Percentiles rank a stretch among this genome's conserved stretches.
Evolutionary conservation across 2,797 vertebrate species (phyloP).

Genomic region (Sebastes vulpes): DNA sequence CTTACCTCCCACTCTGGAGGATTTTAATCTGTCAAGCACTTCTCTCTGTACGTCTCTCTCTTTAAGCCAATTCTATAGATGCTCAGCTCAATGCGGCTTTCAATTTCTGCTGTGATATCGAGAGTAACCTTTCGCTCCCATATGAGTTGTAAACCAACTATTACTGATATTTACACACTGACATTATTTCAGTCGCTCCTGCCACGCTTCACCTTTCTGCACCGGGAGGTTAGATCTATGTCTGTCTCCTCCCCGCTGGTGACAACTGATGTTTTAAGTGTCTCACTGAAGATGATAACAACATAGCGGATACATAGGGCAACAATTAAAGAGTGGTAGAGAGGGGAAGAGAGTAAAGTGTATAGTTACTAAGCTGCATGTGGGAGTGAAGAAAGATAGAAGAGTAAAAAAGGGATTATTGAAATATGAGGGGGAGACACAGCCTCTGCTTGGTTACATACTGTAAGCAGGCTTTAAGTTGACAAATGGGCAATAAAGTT

Average conservation of each 20-base stretch:
- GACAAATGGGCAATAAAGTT: neutral
- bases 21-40: slow-evolving; percentile 8
- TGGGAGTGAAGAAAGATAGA: neutral
- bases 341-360: neutral
- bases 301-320: neutral
- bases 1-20: neutral
- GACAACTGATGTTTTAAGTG: neutral
- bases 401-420: neutral
- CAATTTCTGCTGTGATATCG: neutral
- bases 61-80: neutral
- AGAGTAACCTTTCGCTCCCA: slow-evolving; percentile 29
- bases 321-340: neutral
- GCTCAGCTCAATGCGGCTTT: slow-evolving; percentile 14
- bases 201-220: slow-evolving; percentile 16
- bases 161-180: slow-evolving; percentile 44
- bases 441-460: neutral
- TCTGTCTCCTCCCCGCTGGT: neutral
- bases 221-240: neutral
- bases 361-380: neutral
- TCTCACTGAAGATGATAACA: neutral
- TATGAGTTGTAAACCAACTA: neutral
- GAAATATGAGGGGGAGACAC: neutral
- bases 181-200: slow-evolving; percentile 19
- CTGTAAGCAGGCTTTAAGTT: neutral
- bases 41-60: neutral